Conservation (phyloP, 92 coral and sea anemone species). For the Ricordea florida region DNA sequence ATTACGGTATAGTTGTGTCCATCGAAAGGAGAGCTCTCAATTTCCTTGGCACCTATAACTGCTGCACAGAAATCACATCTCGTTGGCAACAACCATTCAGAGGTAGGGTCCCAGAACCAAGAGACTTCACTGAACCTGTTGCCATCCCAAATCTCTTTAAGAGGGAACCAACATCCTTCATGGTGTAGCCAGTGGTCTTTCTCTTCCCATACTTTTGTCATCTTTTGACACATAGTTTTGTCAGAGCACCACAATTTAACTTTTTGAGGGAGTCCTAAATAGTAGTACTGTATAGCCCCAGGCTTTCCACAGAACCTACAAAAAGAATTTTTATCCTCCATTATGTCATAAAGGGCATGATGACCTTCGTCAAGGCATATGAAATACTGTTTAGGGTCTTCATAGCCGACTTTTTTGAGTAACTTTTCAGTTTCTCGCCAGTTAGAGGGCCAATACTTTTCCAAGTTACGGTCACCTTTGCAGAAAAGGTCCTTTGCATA, state of each 20-base stretch:
- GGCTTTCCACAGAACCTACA: constrained; percentile 67
- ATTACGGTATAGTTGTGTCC: not conserved
- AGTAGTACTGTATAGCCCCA: constrained; percentile 62
- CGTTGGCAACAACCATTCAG: constrained; percentile 33
- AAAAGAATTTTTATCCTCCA: constrained; percentile 36
- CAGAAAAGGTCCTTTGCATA: constrained; percentile 62
- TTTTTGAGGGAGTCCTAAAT: constrained; percentile 66
- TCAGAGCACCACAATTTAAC: constrained; percentile 60
- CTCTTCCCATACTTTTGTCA: constrained; percentile 63
- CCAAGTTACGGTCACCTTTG: constrained; percentile 36
- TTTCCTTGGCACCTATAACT: constrained; percentile 21
- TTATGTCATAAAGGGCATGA: constrained; percentile 48
- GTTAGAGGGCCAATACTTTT: constrained; percentile 56
- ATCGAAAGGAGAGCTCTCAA: not conserved
- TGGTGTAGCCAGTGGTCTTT: constrained; percentile 68
- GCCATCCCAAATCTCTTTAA: constrained; percentile 35
- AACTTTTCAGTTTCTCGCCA: constrained; percentile 59
- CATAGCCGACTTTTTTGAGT: constrained; percentile 53
- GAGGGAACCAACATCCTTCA: not conserved
- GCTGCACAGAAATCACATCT: constrained; percentile 30
- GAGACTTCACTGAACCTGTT: constrained; percentile 19
- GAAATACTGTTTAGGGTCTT: constrained; percentile 60
- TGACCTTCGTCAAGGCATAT: constrained; percentile 58
- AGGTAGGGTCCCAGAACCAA: constrained; percentile 53
- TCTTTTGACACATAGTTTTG: constrained; percentile 54